These are phyloP conservation scores for Eumacrocentrus americanus DNA, from an alignment of 2,888 invertebrate species.

Conservation along the genomic window DNA sequence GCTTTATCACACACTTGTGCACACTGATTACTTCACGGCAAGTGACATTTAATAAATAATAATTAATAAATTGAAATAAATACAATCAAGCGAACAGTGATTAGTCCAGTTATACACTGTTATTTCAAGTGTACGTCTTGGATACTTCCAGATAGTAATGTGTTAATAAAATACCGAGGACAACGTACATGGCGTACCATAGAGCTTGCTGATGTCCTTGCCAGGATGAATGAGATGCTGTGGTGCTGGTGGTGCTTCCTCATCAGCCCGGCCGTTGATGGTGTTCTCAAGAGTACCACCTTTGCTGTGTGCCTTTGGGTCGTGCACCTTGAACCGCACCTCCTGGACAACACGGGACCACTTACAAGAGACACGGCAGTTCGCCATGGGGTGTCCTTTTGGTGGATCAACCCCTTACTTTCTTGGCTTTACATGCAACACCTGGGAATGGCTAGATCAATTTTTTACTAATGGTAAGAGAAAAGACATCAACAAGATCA, in stretches of 20 bases:
- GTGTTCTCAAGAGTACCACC: constrained; percentile 91
- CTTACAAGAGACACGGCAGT: constrained; percentile 64
- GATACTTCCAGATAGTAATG: constrained; percentile 20
- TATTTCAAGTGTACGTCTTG: constrained; percentile 40
- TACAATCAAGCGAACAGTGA: background rate
- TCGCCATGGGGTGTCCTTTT: constrained; percentile 54
- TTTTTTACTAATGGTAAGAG: background rate
- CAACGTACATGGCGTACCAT: constrained; percentile 63
- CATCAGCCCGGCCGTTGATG: constrained; percentile 78
- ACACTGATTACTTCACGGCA: no score
- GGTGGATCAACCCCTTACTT: constrained; percentile 50
- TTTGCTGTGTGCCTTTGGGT: constrained; percentile 92
- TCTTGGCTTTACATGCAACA: constrained; percentile 52
- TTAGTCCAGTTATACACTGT: constrained; percentile 2
- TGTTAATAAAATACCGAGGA: constrained; percentile 16
- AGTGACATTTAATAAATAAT: background rate
- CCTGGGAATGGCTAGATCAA: constrained; percentile 28
- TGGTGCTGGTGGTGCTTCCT: constrained; percentile 71
- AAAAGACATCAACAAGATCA: background rate
- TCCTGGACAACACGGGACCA: constrained; percentile 75
- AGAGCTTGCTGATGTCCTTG: constrained; percentile 90
- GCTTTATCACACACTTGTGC: no score
- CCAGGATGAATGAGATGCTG: constrained; percentile 85
- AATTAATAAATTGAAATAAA: background rate
- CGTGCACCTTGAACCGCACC: constrained; percentile 94